These are phyloP conservation scores for Danio jaintianensis DNA, from an alignment of 2,797 vertebrate species.

Conservation along the genomic window DNA sequence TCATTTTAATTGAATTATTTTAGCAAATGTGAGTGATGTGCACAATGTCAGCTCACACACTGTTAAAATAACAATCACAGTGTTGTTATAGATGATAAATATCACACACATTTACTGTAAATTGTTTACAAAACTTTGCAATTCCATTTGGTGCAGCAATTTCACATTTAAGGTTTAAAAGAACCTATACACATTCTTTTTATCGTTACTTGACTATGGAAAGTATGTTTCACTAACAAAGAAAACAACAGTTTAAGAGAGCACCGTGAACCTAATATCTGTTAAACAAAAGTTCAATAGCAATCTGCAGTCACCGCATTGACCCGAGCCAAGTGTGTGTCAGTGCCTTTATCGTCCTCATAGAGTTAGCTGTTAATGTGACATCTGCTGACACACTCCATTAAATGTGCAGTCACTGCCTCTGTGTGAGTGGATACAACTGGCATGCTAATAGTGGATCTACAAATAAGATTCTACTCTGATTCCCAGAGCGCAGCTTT, in stretches of 20 bases:
- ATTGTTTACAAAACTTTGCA: too few species aligned
- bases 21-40: too few species aligned
- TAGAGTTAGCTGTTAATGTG: constrained; percentile 37
- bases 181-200: neutral
- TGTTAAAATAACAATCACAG: too few species aligned
- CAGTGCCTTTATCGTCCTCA: constrained; percentile 12
- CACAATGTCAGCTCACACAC: too few species aligned
- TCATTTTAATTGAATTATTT: too few species aligned
- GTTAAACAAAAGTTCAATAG: constrained; percentile 25
- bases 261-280: neutral
- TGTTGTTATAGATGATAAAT: too few species aligned
- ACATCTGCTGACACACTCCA: constrained; percentile 24
- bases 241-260: constrained; percentile 15
- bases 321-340: constrained; percentile 6
- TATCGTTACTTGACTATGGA: neutral
- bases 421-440: neutral
- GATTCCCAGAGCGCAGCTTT: neutral
- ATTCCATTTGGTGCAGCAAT: neutral
- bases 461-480: constrained; percentile 13
- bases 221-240: neutral
- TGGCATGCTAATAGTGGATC: constrained; percentile 5
- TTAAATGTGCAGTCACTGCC: constrained; percentile 28
- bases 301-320: constrained; percentile 24
- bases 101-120: too few species aligned
- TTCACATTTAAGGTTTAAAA: neutral